Evolutionary conservation across 2,113 vertebrate species (phyloP).

Genomic region (Rhea americana): DNA sequence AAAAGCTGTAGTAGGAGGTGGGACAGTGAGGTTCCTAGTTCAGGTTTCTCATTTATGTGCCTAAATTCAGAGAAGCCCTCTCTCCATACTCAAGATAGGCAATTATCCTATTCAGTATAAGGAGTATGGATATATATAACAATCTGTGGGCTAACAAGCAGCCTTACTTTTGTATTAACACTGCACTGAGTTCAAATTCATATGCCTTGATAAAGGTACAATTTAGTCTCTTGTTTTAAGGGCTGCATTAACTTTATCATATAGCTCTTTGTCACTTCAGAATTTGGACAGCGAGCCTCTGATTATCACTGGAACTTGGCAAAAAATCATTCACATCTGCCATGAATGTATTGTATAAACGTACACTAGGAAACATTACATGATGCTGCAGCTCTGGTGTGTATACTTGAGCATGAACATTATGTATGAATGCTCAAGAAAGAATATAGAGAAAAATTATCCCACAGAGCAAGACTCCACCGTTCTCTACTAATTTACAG

Average conservation of each 20-base stretch:
- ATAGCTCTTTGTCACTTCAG: background rate
- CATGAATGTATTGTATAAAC: background rate
- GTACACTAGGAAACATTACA: background rate
- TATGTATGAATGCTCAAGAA: background rate
- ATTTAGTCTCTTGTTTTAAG: background rate
- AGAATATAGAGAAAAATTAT: background rate
- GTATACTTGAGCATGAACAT: background rate
- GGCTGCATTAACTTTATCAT: background rate
- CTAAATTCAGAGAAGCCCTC: background rate
- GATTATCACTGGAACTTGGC: background rate
- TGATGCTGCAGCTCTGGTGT: background rate
- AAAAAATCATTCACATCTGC: background rate
- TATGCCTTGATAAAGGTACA: background rate
- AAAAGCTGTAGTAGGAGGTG: background rate
- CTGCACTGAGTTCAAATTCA: background rate
- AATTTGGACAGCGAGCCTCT: background rate
- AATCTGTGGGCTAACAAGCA: background rate
- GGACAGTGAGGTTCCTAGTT: background rate
- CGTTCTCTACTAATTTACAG: background rate
- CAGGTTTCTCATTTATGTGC: background rate
- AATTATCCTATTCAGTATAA: background rate
- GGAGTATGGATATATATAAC: background rate
- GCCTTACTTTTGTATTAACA: background rate
- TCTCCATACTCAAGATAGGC: background rate
- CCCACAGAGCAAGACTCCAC: background rate